Percentiles rank a stretch among this genome's conserved stretches.
Conservation (phyloP, 2,888 invertebrate genomes). For the Lasioglossum pauxillum region DNA sequence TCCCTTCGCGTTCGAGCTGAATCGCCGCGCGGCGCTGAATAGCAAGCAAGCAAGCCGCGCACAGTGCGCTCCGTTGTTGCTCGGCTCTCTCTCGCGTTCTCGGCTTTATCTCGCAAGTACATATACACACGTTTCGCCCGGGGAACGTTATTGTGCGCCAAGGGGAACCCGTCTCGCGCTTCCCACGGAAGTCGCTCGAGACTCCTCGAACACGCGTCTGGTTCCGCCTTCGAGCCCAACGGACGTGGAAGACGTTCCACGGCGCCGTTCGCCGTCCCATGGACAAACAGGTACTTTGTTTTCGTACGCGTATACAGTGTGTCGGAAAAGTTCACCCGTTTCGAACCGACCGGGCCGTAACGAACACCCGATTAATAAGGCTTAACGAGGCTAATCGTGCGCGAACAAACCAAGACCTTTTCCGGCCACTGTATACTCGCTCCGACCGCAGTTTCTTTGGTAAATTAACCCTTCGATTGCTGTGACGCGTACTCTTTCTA, state of each 20-base stretch:
- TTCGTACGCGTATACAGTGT: neutral
- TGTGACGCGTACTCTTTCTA: neutral
- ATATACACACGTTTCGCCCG: neutral
- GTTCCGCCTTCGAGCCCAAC: neutral
- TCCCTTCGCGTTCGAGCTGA: neutral
- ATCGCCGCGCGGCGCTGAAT: neutral
- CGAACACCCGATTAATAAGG: neutral
- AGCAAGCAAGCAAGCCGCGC: neutral
- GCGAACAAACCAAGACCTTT: neutral
- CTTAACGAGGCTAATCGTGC: neutral
- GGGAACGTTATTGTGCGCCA: neutral
- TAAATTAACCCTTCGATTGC: neutral
- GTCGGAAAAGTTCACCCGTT: neutral
- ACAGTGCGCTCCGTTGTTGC: neutral
- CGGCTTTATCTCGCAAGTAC: neutral
- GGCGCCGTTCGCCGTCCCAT: neutral
- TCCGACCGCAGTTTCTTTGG: neutral
- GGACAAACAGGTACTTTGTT: slow-evolving; percentile 8
- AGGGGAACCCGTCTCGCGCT: neutral
- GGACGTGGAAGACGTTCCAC: neutral
- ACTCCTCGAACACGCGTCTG: neutral
- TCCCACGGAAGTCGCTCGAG: slow-evolving; percentile 15
- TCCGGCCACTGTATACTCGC: neutral
- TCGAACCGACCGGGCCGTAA: neutral
- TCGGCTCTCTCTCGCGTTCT: neutral